Conservation (phyloP, 1,140 invertebrate species). For the Carposina sasakii region DNA sequence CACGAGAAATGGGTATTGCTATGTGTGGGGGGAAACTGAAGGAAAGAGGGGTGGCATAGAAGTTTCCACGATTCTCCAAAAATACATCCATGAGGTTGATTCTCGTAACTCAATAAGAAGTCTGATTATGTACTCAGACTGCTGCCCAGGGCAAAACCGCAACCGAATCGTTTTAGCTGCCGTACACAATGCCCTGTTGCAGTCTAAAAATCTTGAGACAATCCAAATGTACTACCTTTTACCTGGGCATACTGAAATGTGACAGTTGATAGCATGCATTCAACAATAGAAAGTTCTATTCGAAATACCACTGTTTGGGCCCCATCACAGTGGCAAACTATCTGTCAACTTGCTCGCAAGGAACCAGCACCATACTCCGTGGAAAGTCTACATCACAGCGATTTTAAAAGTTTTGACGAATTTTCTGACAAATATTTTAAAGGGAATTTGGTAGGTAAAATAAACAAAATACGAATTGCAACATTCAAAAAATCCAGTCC, state of each 20-base stretch:
- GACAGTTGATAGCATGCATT: conserved; percentile 10
- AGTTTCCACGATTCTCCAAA: not conserved
- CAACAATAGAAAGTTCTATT: conserved; percentile 14
- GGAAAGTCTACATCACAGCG: conserved; percentile 12
- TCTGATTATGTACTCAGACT: not conserved
- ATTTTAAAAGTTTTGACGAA: conserved; percentile 12
- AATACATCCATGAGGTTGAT: conserved; percentile 1
- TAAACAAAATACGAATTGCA: no score
- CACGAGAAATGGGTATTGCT: conserved; percentile 19
- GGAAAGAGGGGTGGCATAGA: conserved; percentile 2
- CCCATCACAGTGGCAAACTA: conserved; percentile 22
- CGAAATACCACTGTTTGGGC: conserved; percentile 19
- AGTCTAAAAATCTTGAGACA: not conserved
- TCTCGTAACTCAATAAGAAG: not conserved
- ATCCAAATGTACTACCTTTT: conserved; percentile 3
- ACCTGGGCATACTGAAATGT: conserved; percentile 8
- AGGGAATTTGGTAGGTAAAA: no score
- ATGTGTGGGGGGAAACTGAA: conserved; percentile 13
- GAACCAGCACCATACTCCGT: conserved; percentile 14
- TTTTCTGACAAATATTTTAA: conserved; percentile 19
- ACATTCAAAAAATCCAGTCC: no score
- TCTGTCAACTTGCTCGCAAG: conserved; percentile 13
- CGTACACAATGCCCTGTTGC: not conserved
- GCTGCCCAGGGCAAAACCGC: conserved; percentile 4
- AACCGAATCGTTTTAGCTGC: conserved; percentile 2